phyloP scores from a whole-genome alignment of 1,140 invertebrate species.

The Caenorhabditis latens region DNA sequence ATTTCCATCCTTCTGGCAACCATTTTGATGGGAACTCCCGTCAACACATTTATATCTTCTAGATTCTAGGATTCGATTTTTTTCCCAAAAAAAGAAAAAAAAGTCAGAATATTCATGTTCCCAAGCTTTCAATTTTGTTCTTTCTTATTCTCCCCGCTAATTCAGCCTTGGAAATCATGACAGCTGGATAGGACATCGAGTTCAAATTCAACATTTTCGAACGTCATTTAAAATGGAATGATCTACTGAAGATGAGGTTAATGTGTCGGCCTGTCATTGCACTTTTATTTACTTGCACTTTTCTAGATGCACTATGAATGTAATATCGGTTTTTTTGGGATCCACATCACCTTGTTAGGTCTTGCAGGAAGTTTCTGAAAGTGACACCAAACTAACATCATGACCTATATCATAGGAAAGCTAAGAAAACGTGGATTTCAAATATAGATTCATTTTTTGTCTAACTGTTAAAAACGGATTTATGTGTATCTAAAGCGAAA shows the following conservation, averaged over 20 bases:
- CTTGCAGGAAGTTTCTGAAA: constrained; percentile 45
- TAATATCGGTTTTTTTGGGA: neutral
- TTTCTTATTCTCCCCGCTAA: neutral
- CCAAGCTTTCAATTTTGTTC: constrained; percentile 32
- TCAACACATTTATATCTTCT: neutral
- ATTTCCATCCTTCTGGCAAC: neutral
- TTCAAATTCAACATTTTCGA: too few species aligned
- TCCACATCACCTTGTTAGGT: constrained; percentile 37
- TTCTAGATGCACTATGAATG: too few species aligned
- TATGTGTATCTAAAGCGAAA: too few species aligned
- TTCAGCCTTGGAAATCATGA: neutral
- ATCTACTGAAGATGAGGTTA: too few species aligned
- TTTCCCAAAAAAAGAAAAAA: neutral
- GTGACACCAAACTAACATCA: constrained; percentile 39
- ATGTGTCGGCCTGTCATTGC: too few species aligned
- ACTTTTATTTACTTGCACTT: neutral
- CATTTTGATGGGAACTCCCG: constrained; percentile 16
- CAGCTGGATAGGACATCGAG: too few species aligned
- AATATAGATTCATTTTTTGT: too few species aligned
- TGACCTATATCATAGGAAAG: too few species aligned
- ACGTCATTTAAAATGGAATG: too few species aligned
- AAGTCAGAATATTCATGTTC: constrained; percentile 22
- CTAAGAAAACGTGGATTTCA: too few species aligned
- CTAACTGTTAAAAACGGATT: too few species aligned
- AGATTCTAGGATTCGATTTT: neutral